Conservation (phyloP, 2,888 invertebrate genomes). For the Oxycera nigricornis region DNA sequence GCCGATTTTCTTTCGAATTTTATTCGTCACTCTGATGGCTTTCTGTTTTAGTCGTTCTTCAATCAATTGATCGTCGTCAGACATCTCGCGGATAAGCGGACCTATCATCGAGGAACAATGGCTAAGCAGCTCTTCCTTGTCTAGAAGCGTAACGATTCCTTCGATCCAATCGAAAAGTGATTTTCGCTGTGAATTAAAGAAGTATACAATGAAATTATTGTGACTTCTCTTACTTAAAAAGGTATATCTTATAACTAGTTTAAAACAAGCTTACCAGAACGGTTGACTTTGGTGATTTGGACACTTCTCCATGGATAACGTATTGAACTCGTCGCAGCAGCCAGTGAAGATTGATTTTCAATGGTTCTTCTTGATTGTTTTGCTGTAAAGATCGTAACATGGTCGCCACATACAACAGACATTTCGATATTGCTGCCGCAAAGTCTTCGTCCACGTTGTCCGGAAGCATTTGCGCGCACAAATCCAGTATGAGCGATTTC, state of each 20-base stretch:
- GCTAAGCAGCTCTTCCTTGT: constrained; percentile 67
- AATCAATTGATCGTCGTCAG: constrained; percentile 71
- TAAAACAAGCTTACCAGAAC: constrained; percentile 69
- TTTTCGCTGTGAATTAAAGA: constrained; percentile 67
- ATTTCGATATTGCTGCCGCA: constrained; percentile 74
- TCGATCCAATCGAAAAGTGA: constrained; percentile 85
- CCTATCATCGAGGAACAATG: constrained; percentile 56
- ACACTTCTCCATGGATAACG: constrained; percentile 80
- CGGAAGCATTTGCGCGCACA: constrained; percentile 77
- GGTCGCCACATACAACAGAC: constrained; percentile 73
- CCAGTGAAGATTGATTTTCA: constrained; percentile 72
- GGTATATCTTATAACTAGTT: neutral
- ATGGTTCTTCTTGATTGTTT: neutral
- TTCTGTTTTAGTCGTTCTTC: constrained; percentile 70
- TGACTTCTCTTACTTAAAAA: neutral
- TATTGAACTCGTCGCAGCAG: constrained; percentile 76
- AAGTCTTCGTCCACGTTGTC: constrained; percentile 73
- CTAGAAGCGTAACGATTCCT: constrained; percentile 73
- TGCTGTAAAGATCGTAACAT: constrained; percentile 65
- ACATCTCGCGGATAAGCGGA: constrained; percentile 80
- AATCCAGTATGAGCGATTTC: constrained; percentile 74
- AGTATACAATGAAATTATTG: constrained; percentile 11
- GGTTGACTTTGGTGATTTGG: constrained; percentile 71
- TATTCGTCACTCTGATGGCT: constrained; percentile 76
- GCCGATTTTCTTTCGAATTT: constrained; percentile 78